Evolutionary conservation across 2,888 invertebrate genomes (phyloP).

Genomic region (Apamea anceps): DNA sequence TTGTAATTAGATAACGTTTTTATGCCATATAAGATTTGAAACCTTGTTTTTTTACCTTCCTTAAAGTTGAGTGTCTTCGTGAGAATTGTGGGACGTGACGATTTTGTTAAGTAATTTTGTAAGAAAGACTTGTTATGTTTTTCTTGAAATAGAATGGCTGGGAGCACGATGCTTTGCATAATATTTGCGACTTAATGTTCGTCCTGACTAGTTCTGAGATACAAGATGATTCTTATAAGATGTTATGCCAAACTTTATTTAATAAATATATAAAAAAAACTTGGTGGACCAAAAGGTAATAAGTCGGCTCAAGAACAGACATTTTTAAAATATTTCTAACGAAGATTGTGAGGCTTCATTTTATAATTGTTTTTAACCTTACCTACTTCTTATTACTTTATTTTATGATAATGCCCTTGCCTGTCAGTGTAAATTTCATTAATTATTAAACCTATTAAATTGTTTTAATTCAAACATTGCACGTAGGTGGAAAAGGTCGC

Average conservation of each 20-base stretch:
- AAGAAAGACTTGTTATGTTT: slow-evolving; percentile 33
- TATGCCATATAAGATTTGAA: slow-evolving; percentile 66
- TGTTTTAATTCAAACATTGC: slow-evolving; percentile 58
- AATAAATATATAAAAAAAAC: neutral
- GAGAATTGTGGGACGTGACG: slow-evolving; percentile 59
- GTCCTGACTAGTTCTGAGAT: neutral
- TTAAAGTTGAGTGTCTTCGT: slow-evolving; percentile 49
- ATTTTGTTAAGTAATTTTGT: slow-evolving; percentile 43
- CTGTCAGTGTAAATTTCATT: slow-evolving; percentile 58
- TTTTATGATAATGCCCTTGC: slow-evolving; percentile 40
- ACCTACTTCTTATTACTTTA: neutral
- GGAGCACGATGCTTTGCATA: slow-evolving; percentile 22
- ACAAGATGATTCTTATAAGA: slow-evolving; percentile 8
- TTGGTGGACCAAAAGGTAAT: neutral
- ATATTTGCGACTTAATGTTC: slow-evolving; percentile 21
- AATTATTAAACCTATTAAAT: slow-evolving; percentile 67
- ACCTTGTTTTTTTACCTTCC: slow-evolving; percentile 56
- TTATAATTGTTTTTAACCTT: neutral
- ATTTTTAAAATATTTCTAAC: no score
- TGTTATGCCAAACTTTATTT: neutral
- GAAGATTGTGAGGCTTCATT: neutral
- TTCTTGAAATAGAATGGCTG: slow-evolving; percentile 47
- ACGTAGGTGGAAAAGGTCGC: slow-evolving; percentile 76
- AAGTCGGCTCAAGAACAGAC: no score
- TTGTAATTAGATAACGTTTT: slow-evolving; percentile 69